Base-by-base conservation (phyloP, 2,113 vertebrate genomes). In the Hippoglossus stenolepis region DNA sequence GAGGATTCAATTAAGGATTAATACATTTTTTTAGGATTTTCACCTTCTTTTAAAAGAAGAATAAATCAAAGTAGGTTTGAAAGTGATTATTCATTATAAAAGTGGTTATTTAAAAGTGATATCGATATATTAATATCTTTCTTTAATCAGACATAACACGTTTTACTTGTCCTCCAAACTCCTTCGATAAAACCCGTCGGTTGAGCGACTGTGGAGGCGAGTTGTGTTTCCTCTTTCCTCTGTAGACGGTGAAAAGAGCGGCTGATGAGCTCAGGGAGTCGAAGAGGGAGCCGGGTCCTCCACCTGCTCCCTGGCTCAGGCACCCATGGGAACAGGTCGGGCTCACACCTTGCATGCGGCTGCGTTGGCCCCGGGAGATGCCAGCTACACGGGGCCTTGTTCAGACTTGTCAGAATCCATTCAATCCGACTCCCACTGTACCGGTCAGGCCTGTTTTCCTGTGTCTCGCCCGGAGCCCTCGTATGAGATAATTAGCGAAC, bases 401-500 rank as follows among this genome's bases (percentile, higher is more conserved):
- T 79, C 87, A 60, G 90, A 89, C 92, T 89, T 91, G 92, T 88
- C 87, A 21, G 31, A 20, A 61, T 51, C 21, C 69, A 75, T 79
- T 70, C 57, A 21, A 67, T 74, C n/a, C 45, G 76, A 70, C 63
- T 90, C 90, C 87, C 78, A 57, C 38, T 28, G 62, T 88, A 84
- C 89, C 80, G 82, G 89, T 83, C 82, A 54, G 87, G 70, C 91
- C 87, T 93, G 91, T 92, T 93, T 93, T 88, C 79, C 20, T 87
- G 14, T 1, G 67, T 74, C 28, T 87, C 23, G 87, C 90, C 90
- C 49, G 35, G 73, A 85, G 85, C 38, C 80, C 21, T 57, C 73
- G 70, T 31, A 49, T 47, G 69, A 81, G 70, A 85, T 89, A 66
- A 92, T 92, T 82, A 90, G 49, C 53, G 8, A 80, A 86, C 75